Evolutionary conservation across 2,113 vertebrate species (phyloP).

Genomic region (Manacus vitellinus): DNA sequence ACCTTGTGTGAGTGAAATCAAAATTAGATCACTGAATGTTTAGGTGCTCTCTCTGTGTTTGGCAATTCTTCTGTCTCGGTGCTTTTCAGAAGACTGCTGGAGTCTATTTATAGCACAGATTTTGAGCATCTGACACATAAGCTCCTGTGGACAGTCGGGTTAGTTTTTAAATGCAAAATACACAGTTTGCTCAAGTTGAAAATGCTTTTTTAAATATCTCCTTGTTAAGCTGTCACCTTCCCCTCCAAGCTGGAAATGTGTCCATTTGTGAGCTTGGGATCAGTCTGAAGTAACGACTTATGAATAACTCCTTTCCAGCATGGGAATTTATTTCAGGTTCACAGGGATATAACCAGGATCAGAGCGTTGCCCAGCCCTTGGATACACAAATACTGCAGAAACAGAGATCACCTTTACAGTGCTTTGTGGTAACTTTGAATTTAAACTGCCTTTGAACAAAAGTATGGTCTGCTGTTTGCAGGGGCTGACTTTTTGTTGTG

Average conservation of each 20-base stretch:
- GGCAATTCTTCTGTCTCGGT: neutral
- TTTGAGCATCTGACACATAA: slow-evolving; percentile 36
- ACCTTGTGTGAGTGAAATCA: neutral
- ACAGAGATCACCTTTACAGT: neutral
- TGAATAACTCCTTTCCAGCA: neutral
- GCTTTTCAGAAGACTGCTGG: slow-evolving; percentile 2
- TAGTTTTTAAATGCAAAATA: neutral
- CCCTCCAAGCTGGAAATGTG: neutral
- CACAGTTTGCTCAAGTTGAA: neutral
- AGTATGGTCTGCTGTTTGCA: accelerated
- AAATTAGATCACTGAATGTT: slow-evolving; percentile 23
- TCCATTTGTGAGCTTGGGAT: neutral
- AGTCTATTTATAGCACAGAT: slow-evolving; percentile 37
- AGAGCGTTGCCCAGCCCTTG: neutral
- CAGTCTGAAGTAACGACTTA: neutral
- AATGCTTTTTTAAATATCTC: neutral
- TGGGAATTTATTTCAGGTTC: neutral
- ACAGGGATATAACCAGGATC: neutral
- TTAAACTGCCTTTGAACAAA: neutral
- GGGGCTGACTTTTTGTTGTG: neutral
- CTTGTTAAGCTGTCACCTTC: neutral
- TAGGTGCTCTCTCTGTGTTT: slow-evolving; percentile 4
- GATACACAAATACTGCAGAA: neutral
- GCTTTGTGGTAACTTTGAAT: neutral
- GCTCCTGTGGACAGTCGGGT: neutral